Evolutionary conservation across 2,113 vertebrate genomes (phyloP).

Genomic region (Danionella cerebrum): DNA sequence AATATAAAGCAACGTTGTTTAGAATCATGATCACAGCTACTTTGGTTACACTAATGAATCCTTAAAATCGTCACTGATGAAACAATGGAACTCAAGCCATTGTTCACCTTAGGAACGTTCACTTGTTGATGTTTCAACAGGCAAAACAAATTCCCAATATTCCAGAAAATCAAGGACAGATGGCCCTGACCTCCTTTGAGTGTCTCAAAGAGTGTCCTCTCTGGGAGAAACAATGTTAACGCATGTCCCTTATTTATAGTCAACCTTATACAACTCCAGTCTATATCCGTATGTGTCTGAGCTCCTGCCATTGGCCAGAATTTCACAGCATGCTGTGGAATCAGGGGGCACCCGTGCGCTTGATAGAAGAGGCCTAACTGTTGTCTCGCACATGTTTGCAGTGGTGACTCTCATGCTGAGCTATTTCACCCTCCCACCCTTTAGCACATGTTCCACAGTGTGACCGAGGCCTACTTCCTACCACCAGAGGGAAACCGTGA

Average conservation of each 20-base stretch:
- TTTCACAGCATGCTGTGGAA: not conserved
- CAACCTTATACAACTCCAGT: constrained; percentile 46
- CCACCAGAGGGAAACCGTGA: constrained; percentile 23
- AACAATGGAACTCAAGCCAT: not conserved
- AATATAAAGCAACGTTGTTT: no score
- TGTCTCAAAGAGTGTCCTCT: not conserved
- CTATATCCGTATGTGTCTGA: constrained; percentile 15
- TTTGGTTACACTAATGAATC: no score
- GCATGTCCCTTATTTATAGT: constrained; percentile 34
- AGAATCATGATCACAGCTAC: no score
- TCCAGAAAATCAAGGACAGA: not conserved
- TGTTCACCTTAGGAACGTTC: not conserved
- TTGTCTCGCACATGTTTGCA: constrained; percentile 42
- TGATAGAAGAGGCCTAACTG: not conserved
- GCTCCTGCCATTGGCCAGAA: constrained; percentile 30
- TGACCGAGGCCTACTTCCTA: constrained; percentile 31
- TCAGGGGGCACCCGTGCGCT: constrained; percentile 23
- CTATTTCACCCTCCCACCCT: not conserved
- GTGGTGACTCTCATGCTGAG: constrained; percentile 19
- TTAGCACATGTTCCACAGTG: constrained; percentile 42
- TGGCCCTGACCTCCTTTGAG: not conserved
- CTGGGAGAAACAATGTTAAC: not conserved
- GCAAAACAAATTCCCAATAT: not conserved
- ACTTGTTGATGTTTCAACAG: not conserved
- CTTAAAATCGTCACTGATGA: not conserved